Conservation (phyloP, 2,113 vertebrate species). For the Onychostoma macrolepis region DNA sequence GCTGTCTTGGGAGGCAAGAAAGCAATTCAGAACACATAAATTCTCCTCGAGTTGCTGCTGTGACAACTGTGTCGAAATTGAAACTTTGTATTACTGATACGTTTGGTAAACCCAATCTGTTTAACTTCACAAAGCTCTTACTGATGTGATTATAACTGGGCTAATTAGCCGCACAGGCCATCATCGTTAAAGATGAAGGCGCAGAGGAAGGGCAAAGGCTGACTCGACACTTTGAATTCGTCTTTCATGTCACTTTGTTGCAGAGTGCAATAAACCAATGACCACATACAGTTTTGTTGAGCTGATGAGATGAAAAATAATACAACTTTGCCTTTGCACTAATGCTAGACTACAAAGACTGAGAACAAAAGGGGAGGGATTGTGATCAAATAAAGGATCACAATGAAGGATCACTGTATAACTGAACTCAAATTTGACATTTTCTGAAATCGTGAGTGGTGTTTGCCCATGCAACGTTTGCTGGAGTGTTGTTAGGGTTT, state of each 20-base stretch:
- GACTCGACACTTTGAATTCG: not conserved
- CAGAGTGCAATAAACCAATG: conserved; percentile 28
- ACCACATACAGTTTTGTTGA: conserved; percentile 9
- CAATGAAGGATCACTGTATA: conserved; percentile 21
- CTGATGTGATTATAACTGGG: conserved; percentile 27
- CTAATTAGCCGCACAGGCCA: conserved; percentile 16
- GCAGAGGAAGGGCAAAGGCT: not conserved
- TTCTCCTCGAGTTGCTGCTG: not conserved
- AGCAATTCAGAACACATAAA: not conserved
- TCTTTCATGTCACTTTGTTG: conserved; percentile 33
- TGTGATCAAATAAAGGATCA: conserved; percentile 15
- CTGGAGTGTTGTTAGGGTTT: not conserved
- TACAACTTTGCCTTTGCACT: not conserved
- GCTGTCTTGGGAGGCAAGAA: not conserved
- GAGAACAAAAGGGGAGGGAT: not conserved
- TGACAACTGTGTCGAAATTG: conserved; percentile 6
- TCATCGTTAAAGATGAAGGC: conserved; percentile 10
- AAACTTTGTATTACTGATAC: conserved; percentile 35
- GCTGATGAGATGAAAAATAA: conserved; percentile 17
- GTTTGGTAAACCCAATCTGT: conserved; percentile 13
- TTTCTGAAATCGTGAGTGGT: not conserved
- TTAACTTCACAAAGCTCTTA: conserved; percentile 19
- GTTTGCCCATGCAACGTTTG: not conserved
- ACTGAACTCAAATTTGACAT: not conserved
- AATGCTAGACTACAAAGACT: not conserved